Base-by-base conservation (phyloP, 2,113 vertebrate species). In the Platichthys stellatus region DNA sequence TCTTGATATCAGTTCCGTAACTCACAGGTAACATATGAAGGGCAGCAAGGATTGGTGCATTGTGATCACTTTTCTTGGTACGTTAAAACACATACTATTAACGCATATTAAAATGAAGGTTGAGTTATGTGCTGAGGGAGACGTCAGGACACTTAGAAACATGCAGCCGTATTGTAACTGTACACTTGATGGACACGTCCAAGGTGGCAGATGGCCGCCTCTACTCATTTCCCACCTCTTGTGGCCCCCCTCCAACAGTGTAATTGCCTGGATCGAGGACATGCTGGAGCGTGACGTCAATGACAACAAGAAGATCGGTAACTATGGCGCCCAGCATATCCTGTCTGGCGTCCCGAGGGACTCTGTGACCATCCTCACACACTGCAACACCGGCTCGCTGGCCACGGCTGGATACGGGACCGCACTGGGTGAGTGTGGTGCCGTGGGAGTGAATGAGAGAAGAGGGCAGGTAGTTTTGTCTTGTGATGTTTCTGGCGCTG, bases 361-460 rank as follows among this genome's bases (percentile, higher is more conserved):
- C 78, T 93, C 94, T 0, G 94, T 97, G 78, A 95, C 92, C 0
- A 93, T 97, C 63, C 93, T 97, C 68, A 97, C 96, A 8, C 96
- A 97, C 92, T 97, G 96, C 89, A 97, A 97, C 93, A 97, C 96
- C 0, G 96, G 96, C 6, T 95, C 96, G 0, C 93, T 97, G 79
- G 96, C 96, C 83, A 97, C 96, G 0, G 95, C 96, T 0, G 96
- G 96, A 90, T 97, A 97, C 0, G 96, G 96, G 56, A 97, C 96
- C 0, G 96, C 96, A 0, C 93, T 97, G 35, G 96, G 96, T 96
- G 59, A 88, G 90, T 35, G 28, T 12, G 56, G 26, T 35, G 45
- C 62, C 2, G 28, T 10, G 57, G 40, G 28, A 21, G 54, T 71
- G 81, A 56, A 26, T 54, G 35, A 45, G 66, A 40, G 9, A 24